A percentile compares a stretch with the other conserved stretches of the same genome.
Conservation (phyloP, 2,113 vertebrate genomes). For the Pristiophorus japonicus region DNA sequence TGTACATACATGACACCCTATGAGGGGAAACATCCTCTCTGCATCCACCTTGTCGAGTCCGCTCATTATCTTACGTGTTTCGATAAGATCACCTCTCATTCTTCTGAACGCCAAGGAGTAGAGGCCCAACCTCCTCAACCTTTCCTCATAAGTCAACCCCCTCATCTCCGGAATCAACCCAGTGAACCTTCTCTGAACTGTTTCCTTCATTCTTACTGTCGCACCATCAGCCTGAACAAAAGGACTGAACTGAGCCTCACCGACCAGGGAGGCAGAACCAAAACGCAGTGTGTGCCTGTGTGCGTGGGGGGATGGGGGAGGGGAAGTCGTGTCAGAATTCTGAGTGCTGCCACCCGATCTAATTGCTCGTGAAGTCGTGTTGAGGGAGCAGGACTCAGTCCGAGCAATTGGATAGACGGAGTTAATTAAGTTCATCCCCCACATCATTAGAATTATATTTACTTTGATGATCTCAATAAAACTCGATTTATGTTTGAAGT, state of each 20-base stretch:
- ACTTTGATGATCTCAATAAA: not conserved
- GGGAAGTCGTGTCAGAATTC: not conserved
- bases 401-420: not conserved
- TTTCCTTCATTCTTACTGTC: not conserved
- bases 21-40: too few species aligned
- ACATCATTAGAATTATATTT: not conserved
- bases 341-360: not conserved
- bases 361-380: not conserved
- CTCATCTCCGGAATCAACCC: too few species aligned
- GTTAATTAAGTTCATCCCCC: not conserved
- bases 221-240: not conserved
- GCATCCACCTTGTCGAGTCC: too few species aligned
- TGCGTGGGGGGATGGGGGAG: too few species aligned
- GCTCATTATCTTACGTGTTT: too few species aligned
- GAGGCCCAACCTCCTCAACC: too few species aligned
- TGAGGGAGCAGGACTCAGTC: not conserved
- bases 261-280: too few species aligned
- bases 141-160: too few species aligned
- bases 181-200: too few species aligned
- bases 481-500: not conserved
- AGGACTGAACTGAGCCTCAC: not conserved
- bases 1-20: too few species aligned
- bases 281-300: not conserved
- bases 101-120: too few species aligned
- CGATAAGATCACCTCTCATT: too few species aligned